A percentile compares a stretch with the other conserved stretches of the same genome.
Conservation (phyloP, 2,888 invertebrate species). For the Mylabris sibirica region DNA sequence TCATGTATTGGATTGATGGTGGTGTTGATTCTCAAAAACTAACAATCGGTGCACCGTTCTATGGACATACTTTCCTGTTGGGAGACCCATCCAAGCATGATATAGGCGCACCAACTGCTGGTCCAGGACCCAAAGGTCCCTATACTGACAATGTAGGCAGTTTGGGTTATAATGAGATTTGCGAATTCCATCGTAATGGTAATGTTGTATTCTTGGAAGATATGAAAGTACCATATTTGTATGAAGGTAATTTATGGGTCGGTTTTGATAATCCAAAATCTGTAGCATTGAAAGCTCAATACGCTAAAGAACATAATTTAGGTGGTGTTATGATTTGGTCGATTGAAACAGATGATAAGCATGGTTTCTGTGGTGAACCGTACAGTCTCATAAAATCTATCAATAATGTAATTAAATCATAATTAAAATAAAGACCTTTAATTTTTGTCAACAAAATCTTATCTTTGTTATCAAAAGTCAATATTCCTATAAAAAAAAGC, state of each 20-base stretch:
- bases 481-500: background rate
- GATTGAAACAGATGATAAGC: conserved; percentile 77
- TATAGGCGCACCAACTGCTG: conserved; percentile 21
- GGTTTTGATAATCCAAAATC: conserved; percentile 42
- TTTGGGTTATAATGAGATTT: conserved; percentile 36
- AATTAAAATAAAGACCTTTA: background rate
- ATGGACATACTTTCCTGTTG: conserved; percentile 26
- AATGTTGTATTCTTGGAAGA: conserved; percentile 41
- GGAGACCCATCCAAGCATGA: conserved; percentile 22
- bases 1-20: conserved; percentile 29
- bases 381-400: conserved; percentile 68
- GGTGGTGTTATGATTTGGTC: conserved; percentile 77
- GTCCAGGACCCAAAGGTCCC: conserved; percentile 24
- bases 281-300: conserved; percentile 52
- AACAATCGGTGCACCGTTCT: conserved; percentile 30
- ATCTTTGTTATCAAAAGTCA: background rate
- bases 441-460: background rate
- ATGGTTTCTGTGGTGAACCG: conserved; percentile 64
- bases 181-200: conserved; percentile 37
- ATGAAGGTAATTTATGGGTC: conserved; percentile 39
- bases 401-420: conserved; percentile 20
- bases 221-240: conserved; percentile 41
- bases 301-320: conserved; percentile 56
- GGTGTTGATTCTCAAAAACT: conserved; percentile 30
- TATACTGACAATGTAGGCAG: conserved; percentile 30